Base-by-base conservation (phyloP, 2,888 invertebrate genomes). In the Hybos culiciformis region DNA sequence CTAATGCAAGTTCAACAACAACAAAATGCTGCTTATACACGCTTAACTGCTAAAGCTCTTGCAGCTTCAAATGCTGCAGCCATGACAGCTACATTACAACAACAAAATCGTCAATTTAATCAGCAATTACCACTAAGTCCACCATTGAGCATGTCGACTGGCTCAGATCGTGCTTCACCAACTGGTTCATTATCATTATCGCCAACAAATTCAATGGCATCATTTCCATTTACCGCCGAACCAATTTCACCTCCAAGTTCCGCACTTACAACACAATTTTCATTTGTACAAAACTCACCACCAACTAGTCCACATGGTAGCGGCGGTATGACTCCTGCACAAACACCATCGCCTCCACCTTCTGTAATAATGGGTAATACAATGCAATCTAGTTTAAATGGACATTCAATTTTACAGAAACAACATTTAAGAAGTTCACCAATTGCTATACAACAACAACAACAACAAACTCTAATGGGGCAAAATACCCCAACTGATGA, bases 61-160 rank as follows among this genome's bases (percentile, higher is more conserved):
- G 45, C 41, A 42, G 40, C 46, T 47, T 54, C 71, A 58, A 60
- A 70, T 62, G 52, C 72, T 59, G 69, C 71, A 61, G 57, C 70
- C 56, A 61, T 24, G 19, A n/a, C 45, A 41, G 38, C 20, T 12
- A 11, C 45, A 41, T 33, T 44, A n/a, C 38, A 38, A 8, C 23
- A 38, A 38, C 38, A 20, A 8, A 9, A 15, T 12, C 19, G 43
- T 5, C 41, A 56, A 59, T 12, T 54, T 50, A 46, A 70, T 50
- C 71, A 75, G 57, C 75, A 75, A 49, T 70, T 74, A 46, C 75
- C 70, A 38, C 58, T 70, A 40, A 70, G 70, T 57, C 72, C 59
- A 50, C 69, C 60, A 48, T 61, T 61, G 49, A 69, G 63, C 61
- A 70, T 63, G 67, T 69, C 63, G 60, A 69, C 62, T 54, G 75